Evolutionary conservation across 2,797 vertebrate genomes (phyloP), one percentile per base, ranked within the genome.

Genomic region (Syngnathus rostellatus): DNA sequence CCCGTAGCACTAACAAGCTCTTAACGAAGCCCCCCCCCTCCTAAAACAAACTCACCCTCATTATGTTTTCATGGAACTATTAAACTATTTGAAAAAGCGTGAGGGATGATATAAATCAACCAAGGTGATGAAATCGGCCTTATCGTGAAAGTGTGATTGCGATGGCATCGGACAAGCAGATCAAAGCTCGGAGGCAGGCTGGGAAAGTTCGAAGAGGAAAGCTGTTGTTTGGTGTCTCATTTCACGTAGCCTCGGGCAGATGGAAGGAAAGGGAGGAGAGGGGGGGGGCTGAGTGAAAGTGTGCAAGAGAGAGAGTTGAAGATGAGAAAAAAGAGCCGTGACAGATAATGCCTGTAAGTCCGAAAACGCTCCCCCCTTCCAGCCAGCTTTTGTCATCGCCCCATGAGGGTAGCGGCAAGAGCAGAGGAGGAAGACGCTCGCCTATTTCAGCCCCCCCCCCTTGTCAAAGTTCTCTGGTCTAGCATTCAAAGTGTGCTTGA

Each of bases 181-280:
- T 92, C 90, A 92, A 91, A 91, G 90, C 78, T 64, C 43, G 72
- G 68, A 79, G 84, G 81, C 84, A 89, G 89, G 89, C 89, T 90
- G 90, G 89, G 90, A 91, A 91, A 92, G 90, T 92, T 92, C 89
- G 87, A 88, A 88, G 89, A 90, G 88, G 84, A 87, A 90, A 90
- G 90, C 91, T 90, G 89, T 90, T 90, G 89, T 92, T 90, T 90
- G 88, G 90, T 90, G 88, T 91, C 88, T 90, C 85, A 78, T 91
- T 91, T 91, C 90, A 89, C 82, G 69, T 86, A 79, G 89, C 90
- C 89, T 69, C 81, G 84, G 90, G 89, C 87, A 90, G 85, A 86
- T 81, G 81, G 87, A 85, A 81, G 77, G 74, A 77, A 77, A 77
- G 69, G 67, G 65, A 64, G 77, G 23, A 16, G 25, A n/a, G 25